phyloP scores from a whole-genome alignment of 2,888 invertebrate genomes.

The Himalopsyche japonica region DNA sequence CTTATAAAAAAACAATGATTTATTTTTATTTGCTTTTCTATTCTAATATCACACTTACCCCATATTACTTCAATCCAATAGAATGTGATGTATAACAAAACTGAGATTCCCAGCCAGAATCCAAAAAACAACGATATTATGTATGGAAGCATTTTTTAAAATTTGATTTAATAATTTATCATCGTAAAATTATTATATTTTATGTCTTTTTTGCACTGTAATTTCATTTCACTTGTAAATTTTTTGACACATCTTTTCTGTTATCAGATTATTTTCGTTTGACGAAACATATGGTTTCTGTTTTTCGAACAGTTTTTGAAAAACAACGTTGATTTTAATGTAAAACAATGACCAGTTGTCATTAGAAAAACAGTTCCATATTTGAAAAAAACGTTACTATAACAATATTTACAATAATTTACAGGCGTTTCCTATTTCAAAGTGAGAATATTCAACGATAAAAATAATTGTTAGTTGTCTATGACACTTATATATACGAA shows the following conservation, averaged over 20 bases:
- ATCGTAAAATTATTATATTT: neutral
- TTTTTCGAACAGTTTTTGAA: neutral
- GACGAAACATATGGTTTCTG: neutral
- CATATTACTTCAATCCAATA: conserved; percentile 65
- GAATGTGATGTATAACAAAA: conserved; percentile 58
- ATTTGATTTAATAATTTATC: neutral
- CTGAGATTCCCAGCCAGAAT: conserved; percentile 59
- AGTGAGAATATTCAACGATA: no score
- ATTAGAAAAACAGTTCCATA: neutral
- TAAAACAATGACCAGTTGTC: neutral
- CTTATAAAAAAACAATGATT: no score
- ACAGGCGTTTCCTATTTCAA: no score
- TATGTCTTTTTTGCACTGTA: neutral
- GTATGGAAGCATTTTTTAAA: conserved; percentile 54
- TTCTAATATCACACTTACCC: conserved; percentile 54
- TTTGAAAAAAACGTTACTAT: neutral
- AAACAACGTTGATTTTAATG: neutral
- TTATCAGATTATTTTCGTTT: neutral
- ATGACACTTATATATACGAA: no score
- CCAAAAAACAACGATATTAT: conserved; percentile 54
- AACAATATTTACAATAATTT: no score
- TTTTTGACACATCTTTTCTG: neutral
- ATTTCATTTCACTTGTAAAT: neutral
- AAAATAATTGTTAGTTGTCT: no score
- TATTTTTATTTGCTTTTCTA: no score